Conservation (phyloP, 2,888 invertebrate genomes). For the Alviniconcha strummeri region DNA sequence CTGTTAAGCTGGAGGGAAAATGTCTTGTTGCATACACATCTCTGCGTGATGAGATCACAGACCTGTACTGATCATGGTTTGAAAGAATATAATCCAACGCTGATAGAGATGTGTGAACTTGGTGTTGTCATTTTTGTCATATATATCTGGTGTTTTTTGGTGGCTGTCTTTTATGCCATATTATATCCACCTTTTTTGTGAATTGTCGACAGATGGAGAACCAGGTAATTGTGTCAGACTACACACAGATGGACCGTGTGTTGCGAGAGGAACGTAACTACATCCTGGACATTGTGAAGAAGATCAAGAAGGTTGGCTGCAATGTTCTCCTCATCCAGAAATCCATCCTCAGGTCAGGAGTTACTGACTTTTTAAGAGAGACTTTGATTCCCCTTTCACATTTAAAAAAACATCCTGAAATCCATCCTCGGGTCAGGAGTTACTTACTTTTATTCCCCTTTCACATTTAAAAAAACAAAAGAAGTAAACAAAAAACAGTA, state of each 20-base stretch:
- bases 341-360: slow-evolving; percentile 82
- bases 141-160: background rate
- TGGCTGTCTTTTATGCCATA: background rate
- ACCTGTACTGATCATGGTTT: slow-evolving; percentile 36
- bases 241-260: slow-evolving; percentile 99
- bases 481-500: no score
- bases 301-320: slow-evolving; percentile 98
- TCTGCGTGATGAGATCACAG: slow-evolving; percentile 30
- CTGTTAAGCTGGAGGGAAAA: no score
- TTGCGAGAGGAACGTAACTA: slow-evolving; percentile 97
- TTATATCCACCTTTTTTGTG: background rate
- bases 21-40: background rate
- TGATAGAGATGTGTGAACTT: background rate
- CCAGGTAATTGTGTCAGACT: slow-evolving; percentile 91
- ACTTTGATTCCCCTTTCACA: no score
- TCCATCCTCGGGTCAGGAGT: slow-evolving; percentile 82
- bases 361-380: no score
- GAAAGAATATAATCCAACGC: background rate
- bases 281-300: slow-evolving; percentile 98
- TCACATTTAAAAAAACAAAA: no score
- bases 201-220: slow-evolving; percentile 73
- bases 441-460: no score
- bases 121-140: no score
- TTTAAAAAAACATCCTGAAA: slow-evolving; percentile 79
- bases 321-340: slow-evolving; percentile 95